Conservation (phyloP, 1,140 invertebrate genomes). For the Lerema accius region DNA sequence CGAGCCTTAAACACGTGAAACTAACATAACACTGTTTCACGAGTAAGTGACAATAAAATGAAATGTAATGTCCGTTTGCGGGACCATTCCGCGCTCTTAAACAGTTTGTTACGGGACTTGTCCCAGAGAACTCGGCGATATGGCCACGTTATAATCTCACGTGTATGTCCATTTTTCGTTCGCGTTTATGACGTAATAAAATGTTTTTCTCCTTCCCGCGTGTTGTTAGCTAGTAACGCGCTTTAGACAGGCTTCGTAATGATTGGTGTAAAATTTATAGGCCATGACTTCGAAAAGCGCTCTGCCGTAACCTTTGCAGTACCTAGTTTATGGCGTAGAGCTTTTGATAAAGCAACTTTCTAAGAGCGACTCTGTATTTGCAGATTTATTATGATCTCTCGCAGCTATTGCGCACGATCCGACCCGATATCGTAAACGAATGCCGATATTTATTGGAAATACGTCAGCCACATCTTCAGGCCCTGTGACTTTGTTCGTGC, state of each 20-base stretch:
- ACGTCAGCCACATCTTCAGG: no score
- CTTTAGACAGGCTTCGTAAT: conserved; percentile 5
- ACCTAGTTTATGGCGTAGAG: conserved; percentile 18
- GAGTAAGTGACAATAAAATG: no score
- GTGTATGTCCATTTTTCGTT: conserved; percentile 37
- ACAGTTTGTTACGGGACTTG: neutral
- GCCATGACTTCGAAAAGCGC: conserved; percentile 17
- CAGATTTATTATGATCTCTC: conserved; percentile 4
- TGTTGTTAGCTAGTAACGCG: conserved; percentile 19
- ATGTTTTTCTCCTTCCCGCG: conserved; percentile 36
- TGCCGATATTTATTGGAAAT: no score
- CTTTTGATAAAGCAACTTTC: conserved; percentile 17
- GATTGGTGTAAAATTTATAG: conserved; percentile 27
- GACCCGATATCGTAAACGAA: no score
- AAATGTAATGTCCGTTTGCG: no score
- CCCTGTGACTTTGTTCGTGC: no score
- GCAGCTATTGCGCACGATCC: neutral
- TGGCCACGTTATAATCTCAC: neutral
- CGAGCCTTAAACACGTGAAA: no score
- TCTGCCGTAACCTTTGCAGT: conserved; percentile 18
- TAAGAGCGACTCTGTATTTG: conserved; percentile 1
- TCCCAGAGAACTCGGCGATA: neutral
- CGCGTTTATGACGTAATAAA: conserved; percentile 44
- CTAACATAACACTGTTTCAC: no score
- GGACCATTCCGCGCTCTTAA: no score